Evolutionary conservation across 2,797 vertebrate genomes (phyloP).

Genomic region (Ceyx erithaca): DNA sequence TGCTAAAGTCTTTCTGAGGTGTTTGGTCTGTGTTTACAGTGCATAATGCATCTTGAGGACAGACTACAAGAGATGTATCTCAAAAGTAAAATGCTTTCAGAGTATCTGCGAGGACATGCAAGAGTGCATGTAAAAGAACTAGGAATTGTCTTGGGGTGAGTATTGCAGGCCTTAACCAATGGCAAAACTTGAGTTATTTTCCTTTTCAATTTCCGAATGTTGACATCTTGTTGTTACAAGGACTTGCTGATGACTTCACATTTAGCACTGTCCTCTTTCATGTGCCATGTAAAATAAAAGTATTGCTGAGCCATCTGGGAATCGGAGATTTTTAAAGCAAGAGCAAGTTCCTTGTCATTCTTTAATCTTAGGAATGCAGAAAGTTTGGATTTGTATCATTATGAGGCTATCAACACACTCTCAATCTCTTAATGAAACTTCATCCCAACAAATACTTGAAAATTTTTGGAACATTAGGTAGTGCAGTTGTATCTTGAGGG

Average conservation of each 20-base stretch:
- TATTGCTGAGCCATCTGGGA: background rate
- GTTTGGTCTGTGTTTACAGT: constrained; percentile 74
- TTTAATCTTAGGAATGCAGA: background rate
- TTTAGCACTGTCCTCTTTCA: background rate
- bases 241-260: background rate
- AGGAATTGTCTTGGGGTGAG: constrained; percentile 86
- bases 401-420: background rate
- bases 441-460: background rate
- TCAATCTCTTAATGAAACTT: background rate
- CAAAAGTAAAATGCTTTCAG: constrained; percentile 90
- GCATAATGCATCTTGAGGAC: constrained; percentile 90
- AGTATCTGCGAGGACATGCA: constrained; percentile 87
- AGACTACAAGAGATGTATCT: constrained; percentile 89
- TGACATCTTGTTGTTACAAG: background rate
- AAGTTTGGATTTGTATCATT: background rate
- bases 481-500: background rate
- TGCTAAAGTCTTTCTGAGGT: background rate
- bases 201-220: background rate
- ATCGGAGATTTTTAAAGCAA: background rate
- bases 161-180: background rate
- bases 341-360: background rate
- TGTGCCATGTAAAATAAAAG: background rate
- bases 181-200: background rate
- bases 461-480: background rate
- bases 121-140: constrained; percentile 88